Base-by-base conservation (phyloP, 2,888 invertebrate genomes). In the Caenorhabditis japonica region DNA sequence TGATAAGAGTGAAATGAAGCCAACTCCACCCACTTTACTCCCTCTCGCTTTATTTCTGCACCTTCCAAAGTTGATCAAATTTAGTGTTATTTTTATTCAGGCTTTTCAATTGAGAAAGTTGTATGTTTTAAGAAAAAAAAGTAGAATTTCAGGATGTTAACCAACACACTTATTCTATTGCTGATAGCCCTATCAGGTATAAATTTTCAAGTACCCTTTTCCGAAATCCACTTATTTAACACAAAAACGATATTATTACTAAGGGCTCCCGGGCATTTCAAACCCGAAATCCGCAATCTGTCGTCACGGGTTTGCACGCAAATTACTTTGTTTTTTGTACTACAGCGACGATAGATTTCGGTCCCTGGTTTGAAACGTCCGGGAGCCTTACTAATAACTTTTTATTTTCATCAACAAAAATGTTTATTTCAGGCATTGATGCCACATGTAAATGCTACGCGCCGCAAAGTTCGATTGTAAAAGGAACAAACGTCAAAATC, bases 121-220 rank as follows among this genome's bases (percentile, higher is more conserved):
- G 7, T 34, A 3, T 4, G 36, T 15, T 19, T 39, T 10, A 10
- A 33, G 21, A 3, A 1, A 4, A 8, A 21, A 17, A 23, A 33
- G 34, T 21, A 5, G n/a, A 39, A 39, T 64, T 64, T 25, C 68
- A 68, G 68, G 51, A 68, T 68, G 68, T 13, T 52, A 51, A 25
- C 39, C 36, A 52, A 25, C 19, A 13, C 21, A 23, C 44, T 51
- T 36, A 44, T 68, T 46, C 44, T 68, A 13, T 19, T 23, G n/a
- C n/a, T 52, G 27, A 13, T 68, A 21, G 61, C 61, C 12, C 13
- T 61, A 13, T 43, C 66, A 43, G 66, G 66, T 66, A 51, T 2
- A 12, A 30, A 2, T 12, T 38, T 36, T 23, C 8, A n/a, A 23
- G 44, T 15, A 23, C 13, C 13, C 41, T 53, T 23, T 39, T 39